phyloP scores from a whole-genome alignment of 2,888 invertebrate species.

The Phytoseiulus persimilis region DNA sequence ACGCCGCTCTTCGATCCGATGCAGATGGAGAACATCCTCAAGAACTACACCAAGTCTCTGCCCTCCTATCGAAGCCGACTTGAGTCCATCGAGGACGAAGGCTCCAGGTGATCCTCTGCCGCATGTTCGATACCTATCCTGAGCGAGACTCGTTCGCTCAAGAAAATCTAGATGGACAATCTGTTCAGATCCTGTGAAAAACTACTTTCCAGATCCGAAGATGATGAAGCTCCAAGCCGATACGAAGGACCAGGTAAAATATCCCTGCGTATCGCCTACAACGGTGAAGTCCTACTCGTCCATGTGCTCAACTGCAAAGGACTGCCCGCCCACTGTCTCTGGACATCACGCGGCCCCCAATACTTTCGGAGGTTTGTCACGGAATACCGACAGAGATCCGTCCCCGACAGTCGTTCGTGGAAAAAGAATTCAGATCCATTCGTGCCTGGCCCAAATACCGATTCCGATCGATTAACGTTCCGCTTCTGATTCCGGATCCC shows the following conservation, averaged over 20 bases:
- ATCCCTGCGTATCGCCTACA: neutral
- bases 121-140: no score
- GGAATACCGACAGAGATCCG: no score
- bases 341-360: slow-evolving; percentile 24
- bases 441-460: no score
- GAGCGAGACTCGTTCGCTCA: no score
- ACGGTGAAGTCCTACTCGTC: slow-evolving; percentile 11
- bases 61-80: slow-evolving; percentile 28
- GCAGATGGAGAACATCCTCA: slow-evolving; percentile 31
- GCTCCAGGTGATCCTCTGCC: neutral
- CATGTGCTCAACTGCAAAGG: slow-evolving; percentile 35
- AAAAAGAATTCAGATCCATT: no score
- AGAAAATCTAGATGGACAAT: no score
- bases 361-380: slow-evolving; percentile 14
- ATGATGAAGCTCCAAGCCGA: slow-evolving; percentile 29
- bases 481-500: neutral
- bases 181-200: neutral
- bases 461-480: no score
- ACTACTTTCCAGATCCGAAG: neutral
- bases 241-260: slow-evolving; percentile 27
- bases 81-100: slow-evolving; percentile 33
- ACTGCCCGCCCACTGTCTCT: slow-evolving; percentile 24
- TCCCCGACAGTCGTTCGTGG: no score
- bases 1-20: slow-evolving; percentile 16
- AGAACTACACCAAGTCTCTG: slow-evolving; percentile 25